Percentiles rank a stretch among this genome's conserved stretches.
Conservation (phyloP, 2,888 invertebrate species). For the Scelioninae gen. 1 region DNA sequence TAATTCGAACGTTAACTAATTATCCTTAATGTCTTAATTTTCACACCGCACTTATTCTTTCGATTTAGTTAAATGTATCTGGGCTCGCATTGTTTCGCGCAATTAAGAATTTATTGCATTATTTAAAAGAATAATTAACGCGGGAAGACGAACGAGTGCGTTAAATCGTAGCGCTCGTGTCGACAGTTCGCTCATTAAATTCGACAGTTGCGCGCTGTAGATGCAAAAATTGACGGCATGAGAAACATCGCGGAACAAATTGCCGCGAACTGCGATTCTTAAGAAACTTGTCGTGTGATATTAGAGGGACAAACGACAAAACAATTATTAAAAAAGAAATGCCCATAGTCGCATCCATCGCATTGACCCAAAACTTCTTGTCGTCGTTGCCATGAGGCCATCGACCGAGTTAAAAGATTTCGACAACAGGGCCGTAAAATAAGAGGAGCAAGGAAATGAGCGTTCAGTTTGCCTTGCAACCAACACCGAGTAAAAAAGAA, state of each 20-base stretch:
- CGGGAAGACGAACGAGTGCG: conserved; percentile 27
- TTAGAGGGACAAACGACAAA: conserved; percentile 63
- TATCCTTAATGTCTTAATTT: conserved; percentile 46
- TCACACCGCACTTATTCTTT: conserved; percentile 24
- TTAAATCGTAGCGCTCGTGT: conserved; percentile 49
- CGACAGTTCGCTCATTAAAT: conserved; percentile 80
- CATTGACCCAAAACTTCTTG: conserved; percentile 63
- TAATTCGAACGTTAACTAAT: conserved; percentile 54
- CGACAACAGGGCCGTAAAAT: conserved; percentile 56
- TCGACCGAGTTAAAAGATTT: conserved; percentile 63
- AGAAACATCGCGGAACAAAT: conserved; percentile 75
- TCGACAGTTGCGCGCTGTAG: conserved; percentile 76
- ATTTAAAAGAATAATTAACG: conserved; percentile 41
- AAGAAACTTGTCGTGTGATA: conserved; percentile 81
- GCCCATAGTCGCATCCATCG: conserved; percentile 8
- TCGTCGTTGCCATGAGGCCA: conserved; percentile 50
- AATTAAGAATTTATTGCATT: conserved; percentile 47
- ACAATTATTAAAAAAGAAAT: conserved; percentile 1
- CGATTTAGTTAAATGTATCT: conserved; percentile 30
- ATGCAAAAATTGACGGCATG: conserved; percentile 80
- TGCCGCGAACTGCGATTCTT: conserved; percentile 80
- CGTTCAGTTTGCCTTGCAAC: conserved; percentile 13
- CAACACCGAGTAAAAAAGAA: conserved; percentile 32
- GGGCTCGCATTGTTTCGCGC: conserved; percentile 36
- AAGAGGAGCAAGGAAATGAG: conserved; percentile 48